Percentiles rank a stretch among this genome's conserved stretches.
Conservation (phyloP, 1,140 invertebrate species). For the Zaprionus inermis region DNA sequence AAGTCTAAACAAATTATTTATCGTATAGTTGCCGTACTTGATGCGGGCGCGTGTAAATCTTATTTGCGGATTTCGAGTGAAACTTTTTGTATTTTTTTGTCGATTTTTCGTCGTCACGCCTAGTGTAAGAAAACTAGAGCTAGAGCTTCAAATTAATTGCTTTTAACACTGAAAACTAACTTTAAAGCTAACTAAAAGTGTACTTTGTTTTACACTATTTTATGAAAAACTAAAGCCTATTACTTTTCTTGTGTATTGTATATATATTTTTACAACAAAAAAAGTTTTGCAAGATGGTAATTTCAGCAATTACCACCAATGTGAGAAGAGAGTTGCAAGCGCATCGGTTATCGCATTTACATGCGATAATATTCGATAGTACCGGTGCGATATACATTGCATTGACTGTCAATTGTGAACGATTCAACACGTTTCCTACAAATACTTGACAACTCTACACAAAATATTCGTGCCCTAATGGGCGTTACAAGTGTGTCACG, state of each 20-base stretch:
- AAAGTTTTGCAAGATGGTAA: constrained; percentile 55
- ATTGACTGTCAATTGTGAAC: background rate
- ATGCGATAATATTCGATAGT: constrained; percentile 16
- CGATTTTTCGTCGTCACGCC: constrained; percentile 56
- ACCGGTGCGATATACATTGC: background rate
- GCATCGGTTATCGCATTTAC: constrained; percentile 31
- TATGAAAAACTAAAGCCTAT: constrained; percentile 55
- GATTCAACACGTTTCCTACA: background rate
- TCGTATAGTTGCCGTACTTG: constrained; percentile 25
- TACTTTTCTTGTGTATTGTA: constrained; percentile 52
- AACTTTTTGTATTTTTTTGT: constrained; percentile 49
- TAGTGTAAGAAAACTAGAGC: constrained; percentile 50
- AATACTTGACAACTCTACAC: background rate
- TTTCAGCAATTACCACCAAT: constrained; percentile 57
- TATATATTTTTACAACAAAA: constrained; percentile 57
- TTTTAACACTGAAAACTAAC: constrained; percentile 67
- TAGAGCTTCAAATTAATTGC: constrained; percentile 55
- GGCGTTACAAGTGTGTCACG: background rate
- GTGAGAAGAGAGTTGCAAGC: constrained; percentile 49
- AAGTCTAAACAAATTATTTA: constrained; percentile 42
- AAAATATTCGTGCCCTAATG: background rate
- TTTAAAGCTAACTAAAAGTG: constrained; percentile 74
- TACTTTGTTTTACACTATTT: constrained; percentile 74
- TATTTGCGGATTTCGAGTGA: constrained; percentile 43
- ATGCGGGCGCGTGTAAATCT: constrained; percentile 39